Evolutionary conservation across 2,797 vertebrate species (phyloP), one percentile per base, ranked within the genome.

Genomic region (Triplophysa bombifrons): DNA sequence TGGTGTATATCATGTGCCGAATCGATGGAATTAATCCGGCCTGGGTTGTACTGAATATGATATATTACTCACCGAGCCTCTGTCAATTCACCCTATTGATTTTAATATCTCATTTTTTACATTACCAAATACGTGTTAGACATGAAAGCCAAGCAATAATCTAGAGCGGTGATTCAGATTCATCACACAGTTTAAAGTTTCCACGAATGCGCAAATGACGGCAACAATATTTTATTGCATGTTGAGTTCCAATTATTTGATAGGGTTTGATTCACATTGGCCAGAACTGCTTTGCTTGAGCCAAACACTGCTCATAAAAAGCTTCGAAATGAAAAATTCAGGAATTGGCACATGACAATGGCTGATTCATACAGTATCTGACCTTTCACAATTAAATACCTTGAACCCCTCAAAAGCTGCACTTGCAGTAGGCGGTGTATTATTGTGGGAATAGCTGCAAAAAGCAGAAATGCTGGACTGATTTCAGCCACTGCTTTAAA

Each of bases 1-100:
- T 25, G 73, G 74, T 82, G 85, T 74, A 80, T 84, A 84, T 86
- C 83, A 78, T 73, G 44, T 72, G 64, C 12, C 22, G 78, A 85
- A 85, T 85, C 78, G 30, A 65, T 76, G 34, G 65, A 72, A 88
- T 88, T 86, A 80, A 87, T 89, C 66, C 66, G 53, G 51, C 61
- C 71, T 76, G 72, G 66, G 63, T 67, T 71, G 55, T 74, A 73
- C 82, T 86, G 61, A 82, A 88, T 55, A 46, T 78, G 75, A 82
- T 76, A 46, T 66, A 82, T 70, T 69, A 69, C 51, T 75, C 80
- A 75, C 25, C 65, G 41, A 65, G 76, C 46, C 56, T 78, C 68
- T 76, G 50, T 79, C 6, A 53, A 87, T 79, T n/a, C 19, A 7
- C 44, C 77, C 77, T 82, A 87, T 88, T 84, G 81, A 87, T 87